Percentiles rank a stretch among this genome's conserved stretches.
phyloP scores from a whole-genome alignment of 1,140 invertebrate genomes.

The Drosophila aff. region DNA sequence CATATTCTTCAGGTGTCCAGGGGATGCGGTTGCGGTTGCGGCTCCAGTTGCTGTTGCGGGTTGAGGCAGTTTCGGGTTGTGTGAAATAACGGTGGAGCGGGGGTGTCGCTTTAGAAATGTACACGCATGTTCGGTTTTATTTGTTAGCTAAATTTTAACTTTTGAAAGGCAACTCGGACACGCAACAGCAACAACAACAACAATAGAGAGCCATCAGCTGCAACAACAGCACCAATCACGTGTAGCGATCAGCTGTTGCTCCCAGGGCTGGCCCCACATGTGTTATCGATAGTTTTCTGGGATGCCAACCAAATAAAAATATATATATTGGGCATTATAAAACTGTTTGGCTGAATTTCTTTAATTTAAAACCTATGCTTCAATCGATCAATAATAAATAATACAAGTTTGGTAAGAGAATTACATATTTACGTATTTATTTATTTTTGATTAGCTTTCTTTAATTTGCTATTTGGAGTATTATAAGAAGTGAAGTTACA shows the following conservation, averaged over 20 bases:
- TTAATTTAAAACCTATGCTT: too few relatives aligned
- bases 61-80: neutral
- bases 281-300: conserved; percentile 20
- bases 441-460: neutral
- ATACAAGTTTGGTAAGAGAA: neutral
- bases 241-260: conserved; percentile 46
- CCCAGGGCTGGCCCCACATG: neutral
- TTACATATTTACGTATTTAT: too few relatives aligned
- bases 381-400: neutral
- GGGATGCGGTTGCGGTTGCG: neutral
- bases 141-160: conserved; percentile 22
- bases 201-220: conserved; percentile 6
- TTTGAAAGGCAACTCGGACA: conserved; percentile 55
- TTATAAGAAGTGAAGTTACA: neutral
- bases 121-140: conserved; percentile 22
- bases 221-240: conserved; percentile 59
- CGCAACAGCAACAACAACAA: conserved; percentile 53
- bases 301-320: neutral
- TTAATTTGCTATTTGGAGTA: neutral
- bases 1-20: conserved; percentile 15
- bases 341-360: too few relatives aligned
- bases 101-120: conserved; percentile 3
- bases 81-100: neutral
- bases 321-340: neutral
- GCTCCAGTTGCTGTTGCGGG: conserved; percentile 10